Evolutionary conservation across 1,140 invertebrate species (phyloP), one percentile per base, ranked within the genome.

Genomic region (Manduca sexta): DNA sequence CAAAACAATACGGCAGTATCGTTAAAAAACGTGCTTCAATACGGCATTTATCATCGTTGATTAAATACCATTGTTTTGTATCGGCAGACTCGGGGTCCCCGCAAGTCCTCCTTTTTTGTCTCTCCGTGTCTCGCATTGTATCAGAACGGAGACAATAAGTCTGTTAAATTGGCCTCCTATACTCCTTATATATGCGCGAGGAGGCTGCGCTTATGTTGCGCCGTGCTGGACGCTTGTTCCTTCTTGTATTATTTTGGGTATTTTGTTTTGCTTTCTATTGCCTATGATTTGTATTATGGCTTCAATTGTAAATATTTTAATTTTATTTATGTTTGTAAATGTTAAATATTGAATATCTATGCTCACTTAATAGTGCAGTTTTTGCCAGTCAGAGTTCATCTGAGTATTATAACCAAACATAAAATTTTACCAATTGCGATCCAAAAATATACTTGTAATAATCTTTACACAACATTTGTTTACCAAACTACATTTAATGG

Each of bases 51-150:
- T 85, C 82, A 85, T 85, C 77, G 69, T 75, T 83, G 82, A 83
- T 85, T 85, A 85, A 84, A 85, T 85, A 83, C 79, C 82, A 85
- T 85, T 85, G 82, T 85, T 85, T 85, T 78, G 82, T 83, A 81
- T 79, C 69, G 74, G 70, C 61, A 73, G 70, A 76, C 69, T 63
- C 65, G 69, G 72, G 67, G 64, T 68, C 69, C 64, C 75, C 76
- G 52, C 29, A 37, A 41, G 44, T 72, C 63, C 42, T 82, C 64
- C 60, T 84, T 82, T 84, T 84, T 69, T 63, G 51, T 69, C 67
- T 62, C 64, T 54, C 55, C 65, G 56, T 68, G 61, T 74, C 73
- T 74, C 69, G 77, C 69, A 77, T 79, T 84, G 74, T 81, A 73
- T 56, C 60, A 60, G 66, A 58, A 45, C 67, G 75, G 78, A 84